Evolutionary conservation across 2,888 invertebrate genomes (phyloP).

Genomic region (Brenthis hecate): DNA sequence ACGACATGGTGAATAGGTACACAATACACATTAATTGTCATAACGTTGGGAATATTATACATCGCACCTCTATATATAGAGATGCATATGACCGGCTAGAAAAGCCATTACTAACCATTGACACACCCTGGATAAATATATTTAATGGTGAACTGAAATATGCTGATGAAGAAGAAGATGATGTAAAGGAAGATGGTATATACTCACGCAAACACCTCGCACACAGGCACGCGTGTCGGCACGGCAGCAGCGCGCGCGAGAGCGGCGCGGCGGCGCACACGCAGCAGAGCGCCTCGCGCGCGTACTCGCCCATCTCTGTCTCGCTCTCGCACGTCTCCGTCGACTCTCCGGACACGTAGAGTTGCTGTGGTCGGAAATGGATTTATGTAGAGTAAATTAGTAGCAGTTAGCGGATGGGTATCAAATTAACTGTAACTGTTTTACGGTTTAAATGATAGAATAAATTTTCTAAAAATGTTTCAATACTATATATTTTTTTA

Average conservation of each 20-base stretch:
- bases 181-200: background rate
- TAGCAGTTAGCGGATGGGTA: conserved; percentile 37
- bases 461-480: background rate
- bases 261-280: conserved; percentile 91
- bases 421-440: too few species aligned
- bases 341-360: conserved; percentile 84
- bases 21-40: too few species aligned
- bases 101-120: too few species aligned
- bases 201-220: conserved; percentile 87
- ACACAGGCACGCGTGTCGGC: conserved; percentile 93
- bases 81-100: too few species aligned
- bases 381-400: background rate
- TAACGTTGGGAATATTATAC: too few species aligned
- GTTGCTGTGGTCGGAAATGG: conserved; percentile 80
- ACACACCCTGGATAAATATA: too few species aligned
- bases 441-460: background rate
- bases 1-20: too few species aligned
- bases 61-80: too few species aligned
- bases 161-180: too few species aligned
- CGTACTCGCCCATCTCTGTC: conserved; percentile 75
- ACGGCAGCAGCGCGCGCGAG: conserved; percentile 91
- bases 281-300: conserved; percentile 83
- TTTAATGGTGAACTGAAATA: too few species aligned
- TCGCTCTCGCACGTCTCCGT: conserved; percentile 47
- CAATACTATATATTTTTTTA: too few species aligned